Evolutionary conservation across 1,140 invertebrate species (phyloP), one percentile per base, ranked within the genome.

Genomic region (Dendroctonus ponderosae): DNA sequence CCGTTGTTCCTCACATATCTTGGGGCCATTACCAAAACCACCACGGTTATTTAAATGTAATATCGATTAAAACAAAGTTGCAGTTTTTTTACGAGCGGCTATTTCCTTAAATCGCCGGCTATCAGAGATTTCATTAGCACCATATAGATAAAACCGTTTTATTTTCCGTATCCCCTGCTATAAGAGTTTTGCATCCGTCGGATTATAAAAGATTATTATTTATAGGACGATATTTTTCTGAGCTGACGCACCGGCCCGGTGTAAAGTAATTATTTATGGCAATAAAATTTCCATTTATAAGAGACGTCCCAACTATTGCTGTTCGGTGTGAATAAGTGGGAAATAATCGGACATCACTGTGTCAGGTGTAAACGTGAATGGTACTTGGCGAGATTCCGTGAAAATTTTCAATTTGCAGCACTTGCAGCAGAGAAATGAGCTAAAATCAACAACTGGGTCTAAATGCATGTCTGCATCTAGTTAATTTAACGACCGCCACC

Each of bases 241-340:
- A 14, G 39, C 56, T 58, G 44, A 58, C 56, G 42, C n/a, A n/a
- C 40, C 41, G 15, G 50, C 56, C 26, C 26, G 26, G 41, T 39
- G 52, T 58, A 58, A 58, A 43, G 41, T 58, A 58, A 58, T 58
- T 58, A 58, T 58, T 58, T 58, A 58, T 58, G 42, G 41, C 39
- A 58, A 58, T 58, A 43, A 58, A 58, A 58, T 58, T 58, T 58
- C 43, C 56, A 58, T 58, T 58, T 58, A 58, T 58, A 58, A 43
- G 56, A 58, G 15, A 42, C 40, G 44, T 43, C 56, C 40, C 38
- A 44, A 58, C 56, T 44, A 14, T 58, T 44, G 39, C 56, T 26
- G 40, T 14, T 26, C 40, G 56, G 56, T 44, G 56, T 58, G 44
- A 58, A 58, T 58, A 58, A 58, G 56, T 58, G 56, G 56, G 42